phyloP scores from a whole-genome alignment of 2,113 vertebrate genomes.

The Nannobrachium achirus region DNA sequence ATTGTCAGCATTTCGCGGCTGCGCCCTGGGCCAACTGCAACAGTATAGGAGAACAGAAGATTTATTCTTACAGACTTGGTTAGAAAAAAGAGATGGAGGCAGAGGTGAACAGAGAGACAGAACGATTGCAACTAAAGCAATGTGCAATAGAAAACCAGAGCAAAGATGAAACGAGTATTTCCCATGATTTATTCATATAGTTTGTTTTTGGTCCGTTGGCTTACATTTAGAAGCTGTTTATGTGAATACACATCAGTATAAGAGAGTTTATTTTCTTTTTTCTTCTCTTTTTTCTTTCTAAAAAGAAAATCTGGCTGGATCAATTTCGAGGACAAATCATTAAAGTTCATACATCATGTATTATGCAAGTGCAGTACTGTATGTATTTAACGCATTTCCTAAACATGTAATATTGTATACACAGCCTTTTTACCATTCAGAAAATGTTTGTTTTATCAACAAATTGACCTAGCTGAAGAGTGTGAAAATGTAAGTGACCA shows the following conservation, averaged over 20 bases:
- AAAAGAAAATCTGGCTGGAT: conserved; percentile 30
- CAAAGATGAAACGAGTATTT: conserved; percentile 68
- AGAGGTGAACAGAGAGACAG: not conserved
- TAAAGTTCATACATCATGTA: not conserved
- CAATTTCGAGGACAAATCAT: conserved; percentile 39
- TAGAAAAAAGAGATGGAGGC: conserved; percentile 7
- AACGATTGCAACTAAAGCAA: conserved; percentile 61
- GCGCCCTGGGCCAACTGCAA: conserved; percentile 52
- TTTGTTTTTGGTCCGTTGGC: conserved; percentile 71
- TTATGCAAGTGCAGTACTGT: no score
- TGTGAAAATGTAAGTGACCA: no score
- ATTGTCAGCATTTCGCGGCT: conserved; percentile 55
- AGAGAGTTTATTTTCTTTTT: conserved; percentile 14
- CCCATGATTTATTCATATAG: conserved; percentile 73
- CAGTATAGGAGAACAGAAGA: conserved; percentile 32
- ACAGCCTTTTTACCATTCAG: no score
- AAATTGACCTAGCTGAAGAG: no score
- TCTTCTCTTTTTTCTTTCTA: not conserved
- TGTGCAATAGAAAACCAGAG: conserved; percentile 68
- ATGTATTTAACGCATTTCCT: no score
- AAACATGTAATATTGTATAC: no score
- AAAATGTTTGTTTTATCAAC: no score
- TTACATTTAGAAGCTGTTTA: conserved; percentile 45
- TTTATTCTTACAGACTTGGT: no score
- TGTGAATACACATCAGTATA: conserved; percentile 49